Base-by-base conservation (phyloP, 1,140 invertebrate genomes). In the Caenorhabditis latens region DNA sequence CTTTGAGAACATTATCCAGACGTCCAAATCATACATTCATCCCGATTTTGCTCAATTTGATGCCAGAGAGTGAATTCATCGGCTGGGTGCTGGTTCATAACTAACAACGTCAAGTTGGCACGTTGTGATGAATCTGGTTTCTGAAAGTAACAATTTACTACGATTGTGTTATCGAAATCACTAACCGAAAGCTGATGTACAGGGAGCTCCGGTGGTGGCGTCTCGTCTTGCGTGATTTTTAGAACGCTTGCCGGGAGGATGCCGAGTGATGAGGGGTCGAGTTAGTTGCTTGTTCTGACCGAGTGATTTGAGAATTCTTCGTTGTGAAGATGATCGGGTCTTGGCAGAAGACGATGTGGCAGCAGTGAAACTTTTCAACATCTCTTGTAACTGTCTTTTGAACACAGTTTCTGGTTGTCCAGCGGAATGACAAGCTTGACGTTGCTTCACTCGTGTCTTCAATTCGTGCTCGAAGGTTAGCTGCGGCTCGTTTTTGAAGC, bases 151-250 rank as follows among this genome's bases (percentile, higher is more conserved):
- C 32, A 32, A 32, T 2, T 32, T 0, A 32, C 2, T 32, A 32
- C 32, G 32, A 2, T 2, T 2, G 0, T 32, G 2, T 1, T 32
- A 32, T 32, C 32, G 32, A 32, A 32, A 32, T 2, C 1, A 32
- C 0, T 32, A 32, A 32, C 32, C 32, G 2, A 32, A 32, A 32
- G 32, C 32, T 32, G 32, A 32, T 32, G 32, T 32, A 92, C 87
- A 14, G 92, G 92, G 19, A 92, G 91, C 48, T 93, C 91, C 4
- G 91, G 91, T 24, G 91, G 91, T 40, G 91, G 91, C 16, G 83
- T 83, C 21, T 89, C 79, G n/a, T 82, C 71, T 50, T 82, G 46
- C n/a, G 4, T 8, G 16, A 0, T 53, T n/a, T 32, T 2, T 32
- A 11, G 9, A 63, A 40, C 65, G n/a, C n/a, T n/a, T n/a, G n/a